phyloP scores from a whole-genome alignment of 2,797 vertebrate genomes.

The Siniperca obscura region DNA sequence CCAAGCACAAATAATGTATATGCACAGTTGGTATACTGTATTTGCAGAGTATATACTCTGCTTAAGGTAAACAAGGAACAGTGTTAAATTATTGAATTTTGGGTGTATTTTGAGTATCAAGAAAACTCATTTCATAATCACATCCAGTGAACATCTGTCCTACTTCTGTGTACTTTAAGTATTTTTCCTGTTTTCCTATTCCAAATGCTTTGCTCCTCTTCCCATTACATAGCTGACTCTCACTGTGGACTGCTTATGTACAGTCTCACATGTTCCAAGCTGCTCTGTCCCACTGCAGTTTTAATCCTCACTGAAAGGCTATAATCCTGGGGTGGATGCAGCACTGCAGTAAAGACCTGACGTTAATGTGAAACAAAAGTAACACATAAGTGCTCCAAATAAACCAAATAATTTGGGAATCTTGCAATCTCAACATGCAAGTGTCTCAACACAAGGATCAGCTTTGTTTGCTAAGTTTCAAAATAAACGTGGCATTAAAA shows the following conservation, averaged over 20 bases:
- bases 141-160: constrained; percentile 1
- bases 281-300: constrained; percentile 21
- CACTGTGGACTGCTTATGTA: constrained; percentile 3
- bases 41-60: background rate
- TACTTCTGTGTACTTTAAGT: background rate
- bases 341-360: constrained; percentile 39
- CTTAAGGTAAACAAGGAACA: background rate
- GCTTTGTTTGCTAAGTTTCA: constrained; percentile 56
- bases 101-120: background rate
- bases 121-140: background rate
- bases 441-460: constrained; percentile 51
- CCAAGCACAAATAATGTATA: background rate
- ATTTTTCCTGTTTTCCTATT: background rate
- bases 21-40: background rate
- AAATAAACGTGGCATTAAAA: constrained; percentile 52
- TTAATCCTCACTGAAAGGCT: constrained; percentile 61
- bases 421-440: constrained; percentile 16
- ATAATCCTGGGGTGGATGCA: constrained; percentile 66
- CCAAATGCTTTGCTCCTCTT: constrained; percentile 3
- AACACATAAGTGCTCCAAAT: constrained; percentile 34
- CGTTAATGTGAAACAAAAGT: constrained; percentile 57
- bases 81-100: background rate
- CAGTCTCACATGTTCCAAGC: constrained; percentile 31
- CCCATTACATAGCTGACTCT: constrained; percentile 7
- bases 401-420: constrained; percentile 33